A percentile compares a stretch with the other conserved stretches of the same genome.
Conservation (phyloP, 2,113 vertebrate species). For the Gopherus evgoodei region DNA sequence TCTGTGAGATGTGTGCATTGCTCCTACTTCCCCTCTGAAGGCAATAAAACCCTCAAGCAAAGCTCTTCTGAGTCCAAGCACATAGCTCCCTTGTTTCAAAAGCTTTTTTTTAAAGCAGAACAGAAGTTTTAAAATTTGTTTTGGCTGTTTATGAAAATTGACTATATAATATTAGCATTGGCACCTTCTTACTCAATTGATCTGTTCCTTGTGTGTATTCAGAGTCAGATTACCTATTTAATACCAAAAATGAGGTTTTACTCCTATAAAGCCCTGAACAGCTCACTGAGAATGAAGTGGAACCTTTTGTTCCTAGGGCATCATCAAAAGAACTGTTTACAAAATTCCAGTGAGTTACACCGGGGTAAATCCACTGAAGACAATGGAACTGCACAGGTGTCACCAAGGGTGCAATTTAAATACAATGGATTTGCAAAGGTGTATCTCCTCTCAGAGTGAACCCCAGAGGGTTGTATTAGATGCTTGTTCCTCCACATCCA, state of each 20-base stretch:
- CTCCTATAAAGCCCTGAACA: not conserved
- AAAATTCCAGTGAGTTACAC: not conserved
- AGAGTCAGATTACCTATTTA: not conserved
- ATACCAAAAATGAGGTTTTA: not conserved
- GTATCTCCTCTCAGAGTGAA: not conserved
- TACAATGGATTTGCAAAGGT: not conserved
- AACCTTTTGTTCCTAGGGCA: not conserved
- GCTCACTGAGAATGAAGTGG: not conserved
- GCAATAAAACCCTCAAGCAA: not conserved
- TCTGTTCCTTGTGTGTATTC: not conserved
- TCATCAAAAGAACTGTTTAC: not conserved
- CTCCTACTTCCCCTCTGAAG: not conserved
- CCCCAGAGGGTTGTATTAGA: not conserved
- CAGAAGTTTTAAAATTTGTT: not conserved
- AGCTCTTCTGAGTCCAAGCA: slow-evolving; percentile 10
- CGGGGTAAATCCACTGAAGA: not conserved
- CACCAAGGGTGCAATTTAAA: not conserved
- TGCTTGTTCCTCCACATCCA: not conserved
- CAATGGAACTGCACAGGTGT: not conserved
- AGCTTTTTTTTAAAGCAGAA: not conserved
- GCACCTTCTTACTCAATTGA: not conserved
- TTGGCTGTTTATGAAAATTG: not conserved
- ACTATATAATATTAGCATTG: not conserved
- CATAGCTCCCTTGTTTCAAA: not conserved
- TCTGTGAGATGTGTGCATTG: not conserved